These are phyloP conservation scores for Ichneumoninae sp. DNA, from an alignment of 2,888 invertebrate genomes.

Conservation along the genomic window DNA sequence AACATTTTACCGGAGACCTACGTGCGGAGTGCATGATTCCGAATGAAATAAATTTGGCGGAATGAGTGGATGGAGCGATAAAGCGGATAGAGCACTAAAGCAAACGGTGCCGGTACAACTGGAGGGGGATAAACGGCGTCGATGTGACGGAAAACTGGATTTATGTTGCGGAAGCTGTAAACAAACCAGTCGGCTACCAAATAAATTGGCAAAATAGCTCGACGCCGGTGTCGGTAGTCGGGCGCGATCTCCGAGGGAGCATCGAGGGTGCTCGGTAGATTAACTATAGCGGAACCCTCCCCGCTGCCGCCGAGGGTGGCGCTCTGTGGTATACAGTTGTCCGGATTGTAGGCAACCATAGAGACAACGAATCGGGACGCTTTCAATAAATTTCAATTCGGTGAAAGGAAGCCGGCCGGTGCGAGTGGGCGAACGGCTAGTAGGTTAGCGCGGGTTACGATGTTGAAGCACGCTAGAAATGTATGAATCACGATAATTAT, in stretches of 20 bases:
- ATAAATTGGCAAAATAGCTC: constrained; percentile 72
- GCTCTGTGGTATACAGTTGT: background rate
- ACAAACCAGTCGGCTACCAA: constrained; percentile 72
- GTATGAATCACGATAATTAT: constrained; percentile 71
- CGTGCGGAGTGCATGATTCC: constrained; percentile 28
- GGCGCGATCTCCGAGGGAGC: constrained; percentile 28
- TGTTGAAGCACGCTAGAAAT: constrained; percentile 69
- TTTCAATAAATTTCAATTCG: constrained; percentile 74
- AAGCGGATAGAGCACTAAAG: constrained; percentile 40
- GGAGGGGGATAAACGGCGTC: constrained; percentile 73
- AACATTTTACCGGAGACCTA: constrained; percentile 13
- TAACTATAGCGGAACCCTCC: constrained; percentile 10
- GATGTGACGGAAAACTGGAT: constrained; percentile 77
- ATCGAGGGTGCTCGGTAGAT: constrained; percentile 20
- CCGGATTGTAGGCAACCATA: constrained; percentile 34
- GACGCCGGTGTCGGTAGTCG: constrained; percentile 60
- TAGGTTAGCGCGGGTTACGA: constrained; percentile 59
- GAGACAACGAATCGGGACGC: constrained; percentile 68
- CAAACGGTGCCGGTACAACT: constrained; percentile 28
- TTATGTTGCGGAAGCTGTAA: constrained; percentile 77
- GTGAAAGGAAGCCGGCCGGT: constrained; percentile 67
- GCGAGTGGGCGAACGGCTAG: constrained; percentile 36
- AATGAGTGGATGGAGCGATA: constrained; percentile 29
- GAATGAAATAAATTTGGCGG: constrained; percentile 37
- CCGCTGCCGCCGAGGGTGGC: background rate